phyloP scores from a whole-genome alignment of 2,797 vertebrate genomes.

The Syngnathus acus region DNA sequence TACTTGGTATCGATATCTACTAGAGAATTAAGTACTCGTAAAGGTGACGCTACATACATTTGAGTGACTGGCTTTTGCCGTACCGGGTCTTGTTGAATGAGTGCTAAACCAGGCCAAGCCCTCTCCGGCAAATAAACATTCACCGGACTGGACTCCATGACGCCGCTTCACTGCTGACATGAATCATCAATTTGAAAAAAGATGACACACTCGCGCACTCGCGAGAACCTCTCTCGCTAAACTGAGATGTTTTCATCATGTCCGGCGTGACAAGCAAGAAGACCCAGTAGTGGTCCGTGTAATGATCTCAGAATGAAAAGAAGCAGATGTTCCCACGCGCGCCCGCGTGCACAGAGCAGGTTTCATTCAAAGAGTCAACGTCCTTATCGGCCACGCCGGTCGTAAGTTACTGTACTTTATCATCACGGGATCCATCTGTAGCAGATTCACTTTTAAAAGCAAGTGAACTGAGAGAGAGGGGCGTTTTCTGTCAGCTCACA shows the following conservation, averaged over 20 bases:
- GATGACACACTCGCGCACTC: neutral
- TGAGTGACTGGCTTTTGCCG: no score
- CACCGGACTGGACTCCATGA: neutral
- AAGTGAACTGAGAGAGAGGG: neutral
- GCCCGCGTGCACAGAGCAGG: neutral
- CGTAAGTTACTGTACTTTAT: neutral
- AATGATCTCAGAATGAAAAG: neutral
- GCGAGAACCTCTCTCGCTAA: neutral
- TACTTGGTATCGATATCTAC: no score
- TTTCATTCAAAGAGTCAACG: neutral
- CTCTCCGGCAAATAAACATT: neutral
- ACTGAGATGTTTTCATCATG: slow-evolving; percentile 2
- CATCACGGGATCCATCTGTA: neutral
- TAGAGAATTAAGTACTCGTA: no score
- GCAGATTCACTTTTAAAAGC: slow-evolving; percentile 5
- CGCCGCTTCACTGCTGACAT: neutral
- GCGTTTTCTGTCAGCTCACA: neutral
- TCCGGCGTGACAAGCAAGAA: neutral
- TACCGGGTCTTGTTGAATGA: neutral
- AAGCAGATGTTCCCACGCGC: neutral
- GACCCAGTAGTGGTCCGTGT: neutral
- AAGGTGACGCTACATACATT: no score
- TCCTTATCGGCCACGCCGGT: neutral
- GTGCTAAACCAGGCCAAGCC: neutral
- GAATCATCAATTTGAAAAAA: neutral